These are phyloP conservation scores for Dendronephthya gigantea DNA, from an alignment of 64 coral and sea anemone species.

Conservation along the genomic window DNA sequence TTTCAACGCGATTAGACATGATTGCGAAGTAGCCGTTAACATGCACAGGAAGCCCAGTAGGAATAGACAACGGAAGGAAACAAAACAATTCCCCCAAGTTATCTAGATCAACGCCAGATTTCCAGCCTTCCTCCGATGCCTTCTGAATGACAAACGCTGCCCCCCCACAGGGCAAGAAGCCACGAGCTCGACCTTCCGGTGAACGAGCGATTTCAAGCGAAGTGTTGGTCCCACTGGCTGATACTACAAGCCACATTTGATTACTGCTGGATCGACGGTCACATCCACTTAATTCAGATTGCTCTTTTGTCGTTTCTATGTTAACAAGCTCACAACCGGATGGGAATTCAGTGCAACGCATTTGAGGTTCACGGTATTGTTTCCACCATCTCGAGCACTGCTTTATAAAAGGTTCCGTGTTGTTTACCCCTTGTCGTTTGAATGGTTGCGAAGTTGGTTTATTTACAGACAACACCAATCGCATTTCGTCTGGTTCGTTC, in stretches of 20 bases:
- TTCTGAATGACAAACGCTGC: slow-evolving; percentile 39
- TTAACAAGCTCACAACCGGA: slow-evolving; percentile 5
- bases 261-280: neutral
- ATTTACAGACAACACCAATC: slow-evolving; percentile 11
- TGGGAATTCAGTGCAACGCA: slow-evolving; percentile 28
- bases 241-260: slow-evolving; percentile 48
- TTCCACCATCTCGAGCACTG: neutral
- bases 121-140: too few relatives aligned
- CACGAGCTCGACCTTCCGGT: slow-evolving; percentile 51
- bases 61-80: slow-evolving; percentile 63
- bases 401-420: neutral
- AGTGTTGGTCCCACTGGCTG: slow-evolving; percentile 37
- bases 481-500: slow-evolving; percentile 23
- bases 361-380: neutral
- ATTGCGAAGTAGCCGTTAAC: slow-evolving; percentile 77
- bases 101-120: too few relatives aligned
- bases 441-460: neutral
- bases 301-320: neutral
- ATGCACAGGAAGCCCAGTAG: slow-evolving; percentile 75
- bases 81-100: slow-evolving; percentile 61
- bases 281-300: neutral
- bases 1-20: slow-evolving; percentile 60
- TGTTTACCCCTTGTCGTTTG: neutral
- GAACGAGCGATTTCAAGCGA: slow-evolving; percentile 49
- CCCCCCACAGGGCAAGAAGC: slow-evolving; percentile 63